A percentile compares a stretch with the other conserved stretches of the same genome.
Evolutionary conservation across 1,140 invertebrate genomes (phyloP).

Genomic region (Telenomus remus): DNA sequence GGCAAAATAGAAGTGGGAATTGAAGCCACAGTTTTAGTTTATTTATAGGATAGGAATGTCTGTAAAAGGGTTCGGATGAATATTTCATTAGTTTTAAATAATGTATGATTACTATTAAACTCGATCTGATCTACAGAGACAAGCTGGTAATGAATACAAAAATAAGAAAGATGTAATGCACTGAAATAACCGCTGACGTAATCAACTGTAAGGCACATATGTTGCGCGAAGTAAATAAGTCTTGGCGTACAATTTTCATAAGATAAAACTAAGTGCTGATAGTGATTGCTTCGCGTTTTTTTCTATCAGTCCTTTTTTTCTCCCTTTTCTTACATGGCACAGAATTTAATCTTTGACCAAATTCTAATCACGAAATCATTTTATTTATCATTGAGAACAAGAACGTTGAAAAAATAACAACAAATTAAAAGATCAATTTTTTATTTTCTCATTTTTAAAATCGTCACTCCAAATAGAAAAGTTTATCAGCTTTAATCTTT

Average conservation of each 20-base stretch:
- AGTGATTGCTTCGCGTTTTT: slow-evolving; percentile 11
- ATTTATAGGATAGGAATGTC: too few relatives aligned
- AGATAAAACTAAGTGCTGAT: slow-evolving; percentile 37
- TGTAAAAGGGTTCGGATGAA: too few relatives aligned
- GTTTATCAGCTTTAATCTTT: too few relatives aligned
- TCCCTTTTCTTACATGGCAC: too few relatives aligned
- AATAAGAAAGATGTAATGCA: slow-evolving; percentile 61
- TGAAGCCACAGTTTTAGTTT: not conserved
- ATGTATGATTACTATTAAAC: slow-evolving; percentile 27
- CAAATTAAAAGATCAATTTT: too few relatives aligned
- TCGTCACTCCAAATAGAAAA: too few relatives aligned
- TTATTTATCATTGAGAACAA: too few relatives aligned
- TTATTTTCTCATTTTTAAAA: too few relatives aligned
- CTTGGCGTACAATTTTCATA: slow-evolving; percentile 40
- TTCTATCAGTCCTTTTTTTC: not conserved
- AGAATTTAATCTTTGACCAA: too few relatives aligned
- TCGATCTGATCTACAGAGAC: slow-evolving; percentile 53
- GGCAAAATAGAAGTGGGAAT: not conserved
- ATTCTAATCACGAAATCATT: too few relatives aligned
- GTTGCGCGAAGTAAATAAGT: slow-evolving; percentile 57
- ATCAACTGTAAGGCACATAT: slow-evolving; percentile 53
- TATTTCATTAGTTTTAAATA: slow-evolving; percentile 25
- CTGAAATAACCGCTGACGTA: slow-evolving; percentile 60
- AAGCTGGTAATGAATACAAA: slow-evolving; percentile 50
- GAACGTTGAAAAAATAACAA: too few relatives aligned